Evolutionary conservation across 2,113 vertebrate species (phyloP).

Genomic region (Turnix velox): DNA sequence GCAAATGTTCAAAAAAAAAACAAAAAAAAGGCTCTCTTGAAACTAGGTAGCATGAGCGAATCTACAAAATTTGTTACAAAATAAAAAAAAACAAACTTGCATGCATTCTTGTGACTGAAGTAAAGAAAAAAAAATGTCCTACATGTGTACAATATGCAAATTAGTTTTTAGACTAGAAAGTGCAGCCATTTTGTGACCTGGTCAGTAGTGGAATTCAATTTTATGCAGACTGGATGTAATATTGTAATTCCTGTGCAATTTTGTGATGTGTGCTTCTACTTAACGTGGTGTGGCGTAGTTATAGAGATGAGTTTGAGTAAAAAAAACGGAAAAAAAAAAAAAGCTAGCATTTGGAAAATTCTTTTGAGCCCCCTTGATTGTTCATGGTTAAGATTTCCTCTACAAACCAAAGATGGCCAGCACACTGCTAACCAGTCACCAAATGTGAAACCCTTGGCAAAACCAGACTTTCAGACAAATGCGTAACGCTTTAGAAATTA

Average conservation of each 20-base stretch:
- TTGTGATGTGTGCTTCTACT: conserved; percentile 89
- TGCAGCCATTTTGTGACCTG: conserved; percentile 86
- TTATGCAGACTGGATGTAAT: conserved; percentile 90
- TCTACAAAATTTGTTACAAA: conserved; percentile 80
- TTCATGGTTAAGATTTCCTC: conserved; percentile 79
- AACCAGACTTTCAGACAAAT: conserved; percentile 46
- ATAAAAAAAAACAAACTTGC: conserved; percentile 86
- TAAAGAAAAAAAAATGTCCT: conserved; percentile 81
- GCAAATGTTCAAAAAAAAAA: conserved; percentile 77
- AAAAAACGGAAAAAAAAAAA: too few species aligned
- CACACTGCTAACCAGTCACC: conserved; percentile 85
- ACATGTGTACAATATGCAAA: conserved; percentile 88
- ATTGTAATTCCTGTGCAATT: conserved; percentile 92
- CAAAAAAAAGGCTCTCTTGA: conserved; percentile 79
- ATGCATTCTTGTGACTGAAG: conserved; percentile 93
- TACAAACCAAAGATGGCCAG: conserved; percentile 87
- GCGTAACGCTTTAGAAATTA: conserved; percentile 69
- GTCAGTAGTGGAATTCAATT: conserved; percentile 84
- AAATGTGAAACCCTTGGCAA: conserved; percentile 75
- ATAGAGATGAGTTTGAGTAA: conserved; percentile 78
- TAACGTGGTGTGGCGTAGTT: conserved; percentile 84
- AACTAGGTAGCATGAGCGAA: conserved; percentile 90
- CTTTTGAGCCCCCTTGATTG: conserved; percentile 77
- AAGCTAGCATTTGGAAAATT: conserved; percentile 62
- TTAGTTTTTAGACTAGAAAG: conserved; percentile 92